These are phyloP conservation scores for Saccopteryx leptura DNA, from an alignment of 2,113 vertebrate species.

Conservation along the genomic window DNA sequence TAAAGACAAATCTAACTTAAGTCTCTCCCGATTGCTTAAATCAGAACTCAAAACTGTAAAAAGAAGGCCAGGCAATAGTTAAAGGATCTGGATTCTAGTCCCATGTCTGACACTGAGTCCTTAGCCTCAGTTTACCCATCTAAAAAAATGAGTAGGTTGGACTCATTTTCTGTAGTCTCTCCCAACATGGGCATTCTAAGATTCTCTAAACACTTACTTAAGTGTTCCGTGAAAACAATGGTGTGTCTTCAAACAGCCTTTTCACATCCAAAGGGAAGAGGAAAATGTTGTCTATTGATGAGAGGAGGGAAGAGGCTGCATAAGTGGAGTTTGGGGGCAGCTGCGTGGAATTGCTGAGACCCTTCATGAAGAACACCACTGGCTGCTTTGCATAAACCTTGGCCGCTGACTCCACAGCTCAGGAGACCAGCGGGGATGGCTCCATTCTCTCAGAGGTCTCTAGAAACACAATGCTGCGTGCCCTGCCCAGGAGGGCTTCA, in stretches of 20 bases:
- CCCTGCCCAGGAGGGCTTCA: conserved; percentile 79
- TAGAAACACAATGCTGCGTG: conserved; percentile 88
- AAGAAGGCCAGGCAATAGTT: background rate
- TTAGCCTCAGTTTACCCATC: background rate
- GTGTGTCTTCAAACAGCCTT: conserved; percentile 88
- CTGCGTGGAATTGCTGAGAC: conserved; percentile 71
- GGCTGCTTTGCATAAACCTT: conserved; percentile 85
- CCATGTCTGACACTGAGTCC: background rate
- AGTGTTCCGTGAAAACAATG: conserved; percentile 88
- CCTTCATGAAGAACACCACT: conserved; percentile 89
- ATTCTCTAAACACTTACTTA: conserved; percentile 74
- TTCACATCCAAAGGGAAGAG: conserved; percentile 88
- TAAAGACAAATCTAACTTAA: background rate
- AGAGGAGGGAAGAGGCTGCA: conserved; percentile 84
- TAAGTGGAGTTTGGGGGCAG: conserved; percentile 76
- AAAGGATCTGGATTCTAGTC: background rate
- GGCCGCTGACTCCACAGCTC: conserved; percentile 90
- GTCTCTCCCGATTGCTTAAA: background rate
- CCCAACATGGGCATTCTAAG: background rate
- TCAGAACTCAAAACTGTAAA: background rate
- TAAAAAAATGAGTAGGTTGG: background rate
- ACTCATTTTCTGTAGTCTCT: background rate
- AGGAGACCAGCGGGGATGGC: conserved; percentile 85
- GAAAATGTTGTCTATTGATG: conserved; percentile 89
- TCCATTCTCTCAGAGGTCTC: conserved; percentile 87